Evolutionary conservation across 1,140 invertebrate species (phyloP).

Genomic region (Brachionus rotundiformis): DNA sequence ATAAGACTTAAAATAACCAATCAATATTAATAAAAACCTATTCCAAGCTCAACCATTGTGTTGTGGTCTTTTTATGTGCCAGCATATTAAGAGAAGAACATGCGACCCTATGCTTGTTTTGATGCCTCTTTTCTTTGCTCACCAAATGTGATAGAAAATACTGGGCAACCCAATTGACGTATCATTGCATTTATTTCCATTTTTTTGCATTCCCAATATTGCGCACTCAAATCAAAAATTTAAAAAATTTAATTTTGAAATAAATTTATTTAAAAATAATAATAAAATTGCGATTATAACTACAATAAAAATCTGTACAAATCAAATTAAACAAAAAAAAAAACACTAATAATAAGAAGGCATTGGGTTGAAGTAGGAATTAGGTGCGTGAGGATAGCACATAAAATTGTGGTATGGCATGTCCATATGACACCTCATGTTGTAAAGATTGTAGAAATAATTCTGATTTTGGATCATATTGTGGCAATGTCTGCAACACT

Average conservation of each 20-base stretch:
- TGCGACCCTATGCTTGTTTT: too few relatives aligned
- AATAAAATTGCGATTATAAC: not conserved
- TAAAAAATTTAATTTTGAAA: too few relatives aligned
- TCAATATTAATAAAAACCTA: too few relatives aligned
- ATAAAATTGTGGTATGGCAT: not conserved
- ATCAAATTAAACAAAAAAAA: not conserved
- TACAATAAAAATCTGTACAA: not conserved
- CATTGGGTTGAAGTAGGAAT: not conserved
- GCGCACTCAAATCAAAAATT: not conserved
- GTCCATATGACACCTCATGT: not conserved
- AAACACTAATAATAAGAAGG: not conserved
- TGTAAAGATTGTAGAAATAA: conserved; percentile 21
- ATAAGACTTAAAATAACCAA: too few relatives aligned
- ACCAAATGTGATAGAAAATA: too few relatives aligned
- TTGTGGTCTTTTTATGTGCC: too few relatives aligned
- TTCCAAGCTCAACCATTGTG: too few relatives aligned
- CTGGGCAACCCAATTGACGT: too few relatives aligned
- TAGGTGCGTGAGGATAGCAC: not conserved
- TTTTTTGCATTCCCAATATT: too few relatives aligned
- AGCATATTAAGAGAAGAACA: too few relatives aligned
- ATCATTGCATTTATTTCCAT: too few relatives aligned
- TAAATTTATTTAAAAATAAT: not conserved
- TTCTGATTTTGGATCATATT: not conserved
- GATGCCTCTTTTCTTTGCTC: too few relatives aligned
- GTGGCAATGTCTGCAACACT: not conserved